These are phyloP conservation scores for Ammospiza maritima DNA, from an alignment of 2,797 vertebrate genomes.

Conservation along the genomic window DNA sequence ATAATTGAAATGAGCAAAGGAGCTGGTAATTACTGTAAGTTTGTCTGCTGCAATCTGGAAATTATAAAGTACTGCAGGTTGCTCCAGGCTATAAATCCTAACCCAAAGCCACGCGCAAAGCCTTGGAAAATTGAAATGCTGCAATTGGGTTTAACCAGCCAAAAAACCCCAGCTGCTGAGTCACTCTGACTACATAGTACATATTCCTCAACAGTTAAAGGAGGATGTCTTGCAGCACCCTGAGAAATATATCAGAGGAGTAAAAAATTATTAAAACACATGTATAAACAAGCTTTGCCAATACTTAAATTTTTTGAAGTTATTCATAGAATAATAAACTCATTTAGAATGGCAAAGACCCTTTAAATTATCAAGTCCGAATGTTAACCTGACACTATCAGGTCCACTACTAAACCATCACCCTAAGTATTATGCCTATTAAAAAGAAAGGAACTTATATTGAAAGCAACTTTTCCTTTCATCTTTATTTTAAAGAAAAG, in stretches of 20 bases:
- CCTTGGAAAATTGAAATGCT: constrained; percentile 41
- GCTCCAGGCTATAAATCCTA: constrained; percentile 14
- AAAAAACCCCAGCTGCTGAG: not conserved
- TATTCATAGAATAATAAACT: not conserved
- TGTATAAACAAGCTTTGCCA: not conserved
- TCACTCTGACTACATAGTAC: not conserved
- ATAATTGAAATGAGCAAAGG: not conserved
- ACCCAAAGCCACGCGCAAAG: constrained; percentile 23
- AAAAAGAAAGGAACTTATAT: not conserved
- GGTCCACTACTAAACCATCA: not conserved
- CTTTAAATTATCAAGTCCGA: not conserved
- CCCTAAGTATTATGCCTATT: not conserved
- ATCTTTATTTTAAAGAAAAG: not conserved
- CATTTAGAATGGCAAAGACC: not conserved
- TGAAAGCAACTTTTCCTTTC: not conserved
- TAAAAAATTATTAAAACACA: not conserved
- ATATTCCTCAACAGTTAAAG: not conserved
- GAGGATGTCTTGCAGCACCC: not conserved
- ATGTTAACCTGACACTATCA: not conserved
- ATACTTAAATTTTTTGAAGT: not conserved
- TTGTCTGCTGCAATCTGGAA: constrained; percentile 18
- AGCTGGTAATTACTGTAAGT: not conserved
- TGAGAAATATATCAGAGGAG: not conserved
- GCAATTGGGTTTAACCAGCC: not conserved
- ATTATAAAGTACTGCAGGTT: constrained; percentile 7